Evolutionary conservation across 37 sponge, comb jelly and placozoan species (phyloP), one percentile per base, ranked within the genome.

Genomic region (Crambe crambe): DNA sequence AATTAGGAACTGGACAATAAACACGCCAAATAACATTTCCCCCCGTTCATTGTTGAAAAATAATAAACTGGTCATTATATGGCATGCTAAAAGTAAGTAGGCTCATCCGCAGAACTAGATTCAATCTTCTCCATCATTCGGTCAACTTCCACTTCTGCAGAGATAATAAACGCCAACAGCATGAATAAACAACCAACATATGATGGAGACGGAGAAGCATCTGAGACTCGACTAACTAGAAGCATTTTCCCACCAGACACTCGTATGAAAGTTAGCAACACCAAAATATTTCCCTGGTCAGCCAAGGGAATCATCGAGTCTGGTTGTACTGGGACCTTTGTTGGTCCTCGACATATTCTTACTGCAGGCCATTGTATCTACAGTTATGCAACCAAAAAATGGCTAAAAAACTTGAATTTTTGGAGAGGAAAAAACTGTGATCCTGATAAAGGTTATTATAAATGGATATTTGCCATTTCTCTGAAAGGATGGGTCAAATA

Each of bases 291-390:
- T 32, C 66, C 66, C 27, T 65, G 17, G 27, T 34, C 66, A 6
- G 66, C 66, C 35, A 65, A 31, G 2, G 66, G 66, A 30, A 30
- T 18, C 2, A 32, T 65, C 15, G 66, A 34, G 25, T 12, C 35
- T 2, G 35, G 35, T 31, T 65, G 66, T 9, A 65, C 66, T 2
- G 66, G 66, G 35, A 65, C 66, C 2, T 65, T 65, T 32, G 10
- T 65, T 34, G 66, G 66, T 32, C 66, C 66, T 5, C 27, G 35
- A 31, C 66, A 65, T 30, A 32, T 65, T 30, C 66, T 65, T 34
- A 65, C 66, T 31, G 66, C 66, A 31, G 66, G 9, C 1, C 66
- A 65, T 34, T 65, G 66, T 30, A 34, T 65, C 5, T 65, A 12
- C 35, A 31, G 30, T 65, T 17, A 6, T 8, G 15, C 30, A 2